Base-by-base conservation (phyloP, 2,113 vertebrate species). In the Microcebus ravelobensis region DNA sequence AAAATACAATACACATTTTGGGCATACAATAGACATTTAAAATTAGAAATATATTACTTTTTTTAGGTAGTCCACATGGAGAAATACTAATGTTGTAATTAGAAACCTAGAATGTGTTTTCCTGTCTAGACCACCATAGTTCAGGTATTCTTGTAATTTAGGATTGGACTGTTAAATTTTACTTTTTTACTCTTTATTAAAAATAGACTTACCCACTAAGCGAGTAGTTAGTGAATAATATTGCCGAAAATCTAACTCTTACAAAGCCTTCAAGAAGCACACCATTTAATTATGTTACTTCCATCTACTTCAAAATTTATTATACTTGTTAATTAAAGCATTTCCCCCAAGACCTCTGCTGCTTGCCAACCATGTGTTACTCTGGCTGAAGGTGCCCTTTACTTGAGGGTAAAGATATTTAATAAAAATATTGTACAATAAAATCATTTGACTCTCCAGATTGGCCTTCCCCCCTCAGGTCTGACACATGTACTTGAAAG, bases 241-340 rank as follows among this genome's bases (percentile, higher is more conserved):
- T 25, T 93, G 8, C 36, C 52, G 52, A 95, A 86, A 89, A 36
- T 59, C 34, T 73, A 77, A 68, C 8, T 63, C 34, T 90, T 94
- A 79, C 48, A 92, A 96, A 73, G n/a, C 6, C 27, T 92, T 92
- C 31, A 68, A 76, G 42, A 96, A 61, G 4, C 45, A 89, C 11
- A 86, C 23, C 31, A 61, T 92, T 93, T 91, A 76, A 94, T 90
- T 70, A 87, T 92, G 36, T 73, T 63, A 79, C 29, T 50, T 95
- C 55, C n/a, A 83, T 74, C 63, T 94, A 87, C 48, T 70, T 98
- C 18, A 89, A n/a, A 21, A 91, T 73, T 90, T 86, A 81, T 95
- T 93, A 57, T 65, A 86, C 21, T 93, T 95, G 63, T 87, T 93
- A 91, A 96, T 94, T 94, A 96, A 93, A 52, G 34, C 21, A 63